Percentiles rank a stretch among this genome's conserved stretches.
Conservation (phyloP, 2,797 vertebrate species). For the Bradypodion ventrale region DNA sequence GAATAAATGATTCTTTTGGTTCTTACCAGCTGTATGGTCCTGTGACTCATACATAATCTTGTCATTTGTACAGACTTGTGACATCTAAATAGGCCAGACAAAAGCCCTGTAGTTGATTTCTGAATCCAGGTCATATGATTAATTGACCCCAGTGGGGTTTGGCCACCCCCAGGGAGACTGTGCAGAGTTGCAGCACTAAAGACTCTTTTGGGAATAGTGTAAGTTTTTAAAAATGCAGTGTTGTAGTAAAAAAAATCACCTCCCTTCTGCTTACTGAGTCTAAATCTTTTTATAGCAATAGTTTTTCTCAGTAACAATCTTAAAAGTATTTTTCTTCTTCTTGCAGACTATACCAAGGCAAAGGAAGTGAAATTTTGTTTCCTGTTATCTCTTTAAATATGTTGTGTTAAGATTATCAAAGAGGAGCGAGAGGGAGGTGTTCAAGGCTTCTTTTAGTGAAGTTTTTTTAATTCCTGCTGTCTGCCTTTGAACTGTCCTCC, state of each 20-base stretch:
- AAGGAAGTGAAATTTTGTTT: slow-evolving; percentile 54
- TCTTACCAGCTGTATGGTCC: too few relatives aligned
- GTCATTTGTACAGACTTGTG: too few relatives aligned
- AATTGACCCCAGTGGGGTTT: not conserved
- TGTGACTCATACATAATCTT: too few relatives aligned
- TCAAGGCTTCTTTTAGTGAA: not conserved
- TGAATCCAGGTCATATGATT: not conserved
- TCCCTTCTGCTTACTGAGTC: not conserved
- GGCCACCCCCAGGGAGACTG: not conserved
- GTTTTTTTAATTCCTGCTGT: not conserved
- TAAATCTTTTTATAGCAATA: not conserved
- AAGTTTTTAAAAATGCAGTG: not conserved
- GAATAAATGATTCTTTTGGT: too few relatives aligned
- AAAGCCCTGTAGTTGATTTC: not conserved
- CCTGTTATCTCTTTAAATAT: not conserved
- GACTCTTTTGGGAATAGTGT: not conserved
- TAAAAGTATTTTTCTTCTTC: not conserved
- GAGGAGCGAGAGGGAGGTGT: not conserved
- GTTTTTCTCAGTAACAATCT: rapidly evolving
- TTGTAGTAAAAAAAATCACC: not conserved
- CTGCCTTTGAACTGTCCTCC: not conserved
- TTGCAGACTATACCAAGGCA: slow-evolving; percentile 16
- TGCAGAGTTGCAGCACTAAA: not conserved
- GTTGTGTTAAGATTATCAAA: slow-evolving; percentile 28
- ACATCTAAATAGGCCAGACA: not conserved